Percentiles rank a stretch among this genome's conserved stretches.
Conservation (phyloP, 2,113 vertebrate species). For the Plecturocebus donacophilus region DNA sequence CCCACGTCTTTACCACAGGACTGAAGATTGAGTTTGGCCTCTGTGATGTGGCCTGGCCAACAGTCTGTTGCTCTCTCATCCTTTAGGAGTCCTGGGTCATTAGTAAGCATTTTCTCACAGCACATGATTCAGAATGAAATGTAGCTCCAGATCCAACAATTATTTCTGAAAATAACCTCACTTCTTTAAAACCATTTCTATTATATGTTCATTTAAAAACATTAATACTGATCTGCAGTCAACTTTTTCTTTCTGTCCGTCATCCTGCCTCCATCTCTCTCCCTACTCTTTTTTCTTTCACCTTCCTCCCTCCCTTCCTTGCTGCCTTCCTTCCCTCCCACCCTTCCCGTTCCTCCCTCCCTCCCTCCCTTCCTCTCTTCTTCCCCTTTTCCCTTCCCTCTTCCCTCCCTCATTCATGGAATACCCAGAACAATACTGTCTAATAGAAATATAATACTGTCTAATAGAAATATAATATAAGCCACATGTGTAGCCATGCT, state of each 20-base stretch:
- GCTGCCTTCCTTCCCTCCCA: accelerated
- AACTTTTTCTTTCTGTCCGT: neutral
- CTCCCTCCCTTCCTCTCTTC: neutral
- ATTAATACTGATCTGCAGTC: neutral
- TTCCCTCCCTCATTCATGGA: neutral
- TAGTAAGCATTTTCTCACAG: conserved; percentile 60
- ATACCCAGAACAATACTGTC: neutral
- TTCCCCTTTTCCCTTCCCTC: neutral
- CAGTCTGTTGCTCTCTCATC: neutral
- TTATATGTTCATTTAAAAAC: neutral
- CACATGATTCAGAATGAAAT: conserved; percentile 56
- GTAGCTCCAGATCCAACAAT: conserved; percentile 6
- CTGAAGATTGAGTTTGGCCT: neutral
- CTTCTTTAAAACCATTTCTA: neutral
- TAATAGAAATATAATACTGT: neutral
- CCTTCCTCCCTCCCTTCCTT: neutral
- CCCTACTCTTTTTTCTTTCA: neutral
- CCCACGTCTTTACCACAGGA: neutral
- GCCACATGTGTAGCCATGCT: neutral
- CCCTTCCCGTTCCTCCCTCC: accelerated
- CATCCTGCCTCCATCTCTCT: neutral
- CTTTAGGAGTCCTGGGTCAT: conserved; percentile 22
- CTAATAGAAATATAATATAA: neutral
- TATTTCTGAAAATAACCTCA: conserved; percentile 25
- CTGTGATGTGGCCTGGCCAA: neutral